A percentile compares a stretch with the other conserved stretches of the same genome.
phyloP scores from a whole-genome alignment of 2,113 vertebrate species.

The Chionodraco myersi region DNA sequence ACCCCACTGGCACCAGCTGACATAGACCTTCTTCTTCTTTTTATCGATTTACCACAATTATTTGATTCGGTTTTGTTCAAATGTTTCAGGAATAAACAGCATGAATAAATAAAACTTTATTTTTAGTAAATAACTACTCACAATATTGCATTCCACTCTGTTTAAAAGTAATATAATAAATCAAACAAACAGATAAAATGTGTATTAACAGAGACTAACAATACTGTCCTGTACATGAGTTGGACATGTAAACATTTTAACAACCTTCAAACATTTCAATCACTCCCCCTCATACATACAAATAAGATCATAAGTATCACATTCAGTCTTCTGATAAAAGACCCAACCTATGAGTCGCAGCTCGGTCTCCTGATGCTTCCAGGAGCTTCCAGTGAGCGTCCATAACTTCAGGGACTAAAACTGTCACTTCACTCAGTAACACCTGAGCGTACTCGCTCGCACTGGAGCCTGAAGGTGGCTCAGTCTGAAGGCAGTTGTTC shows the following conservation, averaged over 20 bases:
- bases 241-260: slow-evolving; percentile 27
- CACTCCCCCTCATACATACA: slow-evolving; percentile 15
- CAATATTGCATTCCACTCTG: slow-evolving; percentile 40
- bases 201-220: slow-evolving; percentile 31
- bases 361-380: not conserved
- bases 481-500: slow-evolving; percentile 5
- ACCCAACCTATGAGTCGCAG: not conserved
- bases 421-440: not conserved
- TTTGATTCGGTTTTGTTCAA: not conserved
- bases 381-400: not conserved
- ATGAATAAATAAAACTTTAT: slow-evolving; percentile 81
- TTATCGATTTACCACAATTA: not conserved
- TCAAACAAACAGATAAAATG: slow-evolving; percentile 29
- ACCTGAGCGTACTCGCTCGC: not conserved
- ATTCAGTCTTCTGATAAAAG: slow-evolving; percentile 1
- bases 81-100: not conserved
- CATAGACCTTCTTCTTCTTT: too few relatives aligned
- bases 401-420: not conserved
- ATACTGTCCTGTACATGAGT: slow-evolving; percentile 18
- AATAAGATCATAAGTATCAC: slow-evolving; percentile 24
- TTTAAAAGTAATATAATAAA: slow-evolving; percentile 6
- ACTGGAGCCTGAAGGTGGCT: not conserved
- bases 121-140: slow-evolving; percentile 73
- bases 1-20: too few relatives aligned
- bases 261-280: slow-evolving; percentile 16